A percentile compares a stretch with the other conserved stretches of the same genome.
Conservation (phyloP, 2,113 vertebrate genomes). For the Nycticorax nycticorax region DNA sequence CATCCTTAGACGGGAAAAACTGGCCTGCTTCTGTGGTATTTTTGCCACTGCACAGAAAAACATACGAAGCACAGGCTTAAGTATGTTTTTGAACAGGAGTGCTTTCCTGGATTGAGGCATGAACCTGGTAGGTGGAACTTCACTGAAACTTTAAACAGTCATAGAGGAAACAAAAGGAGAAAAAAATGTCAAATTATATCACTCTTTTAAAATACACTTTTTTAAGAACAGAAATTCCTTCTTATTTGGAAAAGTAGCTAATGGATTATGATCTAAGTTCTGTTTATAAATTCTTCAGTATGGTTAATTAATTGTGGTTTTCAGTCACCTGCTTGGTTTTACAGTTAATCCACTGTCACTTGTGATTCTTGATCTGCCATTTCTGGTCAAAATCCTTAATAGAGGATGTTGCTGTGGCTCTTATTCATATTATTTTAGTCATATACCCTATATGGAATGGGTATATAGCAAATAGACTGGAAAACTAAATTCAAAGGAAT, state of each 20-base stretch:
- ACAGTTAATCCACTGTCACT: not conserved
- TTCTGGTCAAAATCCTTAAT: not conserved
- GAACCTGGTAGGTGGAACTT: not conserved
- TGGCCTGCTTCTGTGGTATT: not conserved
- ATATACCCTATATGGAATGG: not conserved
- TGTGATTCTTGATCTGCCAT: not conserved
- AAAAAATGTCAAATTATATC: not conserved
- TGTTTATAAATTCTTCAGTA: not conserved
- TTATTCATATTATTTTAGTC: not conserved
- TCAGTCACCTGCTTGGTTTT: not conserved
- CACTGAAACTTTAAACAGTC: not conserved
- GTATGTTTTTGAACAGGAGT: not conserved
- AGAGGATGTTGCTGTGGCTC: not conserved
- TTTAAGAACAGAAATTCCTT: not conserved
- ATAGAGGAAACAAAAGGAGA: not conserved
- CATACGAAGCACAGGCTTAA: not conserved
- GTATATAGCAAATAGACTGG: not conserved
- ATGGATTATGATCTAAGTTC: not conserved
- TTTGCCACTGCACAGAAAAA: not conserved
- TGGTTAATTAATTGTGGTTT: not conserved
- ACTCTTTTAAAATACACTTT: not conserved
- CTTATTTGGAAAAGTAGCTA: not conserved
- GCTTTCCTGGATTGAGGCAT: not conserved
- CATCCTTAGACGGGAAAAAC: not conserved
- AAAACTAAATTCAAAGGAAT: not conserved